Base-by-base conservation (phyloP, 2,797 vertebrate genomes). In the Holocentrus rufus region DNA sequence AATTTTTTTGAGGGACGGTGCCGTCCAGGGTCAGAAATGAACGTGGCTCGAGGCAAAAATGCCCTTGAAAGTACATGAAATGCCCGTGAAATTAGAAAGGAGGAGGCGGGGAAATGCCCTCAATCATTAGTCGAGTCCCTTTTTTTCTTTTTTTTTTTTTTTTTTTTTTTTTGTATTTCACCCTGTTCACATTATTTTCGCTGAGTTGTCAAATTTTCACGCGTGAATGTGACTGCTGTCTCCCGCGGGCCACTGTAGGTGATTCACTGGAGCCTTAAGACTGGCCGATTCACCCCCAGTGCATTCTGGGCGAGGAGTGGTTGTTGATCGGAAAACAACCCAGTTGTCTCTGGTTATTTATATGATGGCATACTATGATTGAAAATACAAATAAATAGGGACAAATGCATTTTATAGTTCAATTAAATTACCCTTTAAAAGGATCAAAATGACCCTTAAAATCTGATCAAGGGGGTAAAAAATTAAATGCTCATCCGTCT, bases 1-100 rank as follows among this genome's bases (percentile, higher is more conserved):
- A 25, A 25, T 57, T 50, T 39, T 52, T 67, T n/a, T n/a, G 49
- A 64, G 50, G 77, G 60, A 74, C 50, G 46, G 13, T 72, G 36
- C 7, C 30, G 7, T 42, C 10, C 20, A n/a, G 1, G 1, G 18
- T 52, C 31, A 6, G 23, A 60, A 7, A 42, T 60, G 3, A 36
- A 63, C 22, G 15, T 1, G 2, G 23, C 0, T 5, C 58, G 71
- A 27, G 31, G 5, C 23, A n/a, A 46, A 25, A 7, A n/a, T 20
- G 47, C 1, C 22, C 25, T 39, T 64, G 30, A 59, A 62, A 59
- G 50, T 15, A 0, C 58, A 46, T 2, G 2, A 47, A 57, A 62
- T 31, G 30, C 2, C 2, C 1, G 18, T 3, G 31, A 17, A 63
- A 15, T 31, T 68, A 22, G 8, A 27, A 54, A 36, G 10, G 13